These are phyloP conservation scores for Meteorus cinctellus DNA, from an alignment of 2,888 invertebrate genomes.

Conservation along the genomic window DNA sequence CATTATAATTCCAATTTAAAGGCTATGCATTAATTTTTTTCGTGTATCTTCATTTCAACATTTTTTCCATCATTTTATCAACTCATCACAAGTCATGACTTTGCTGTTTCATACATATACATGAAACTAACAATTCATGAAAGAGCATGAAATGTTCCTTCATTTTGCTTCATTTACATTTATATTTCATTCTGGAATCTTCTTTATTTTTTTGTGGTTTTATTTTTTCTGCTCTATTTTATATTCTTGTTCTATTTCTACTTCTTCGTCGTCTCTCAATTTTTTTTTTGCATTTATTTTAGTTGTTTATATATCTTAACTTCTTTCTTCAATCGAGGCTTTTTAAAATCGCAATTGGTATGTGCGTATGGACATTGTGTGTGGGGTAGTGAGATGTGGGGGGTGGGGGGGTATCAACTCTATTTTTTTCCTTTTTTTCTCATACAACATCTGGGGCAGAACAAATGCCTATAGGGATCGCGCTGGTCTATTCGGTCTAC, in stretches of 20 bases:
- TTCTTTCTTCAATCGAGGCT: background rate
- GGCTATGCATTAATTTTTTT: background rate
- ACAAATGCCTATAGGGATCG: conserved; percentile 40
- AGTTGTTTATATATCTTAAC: background rate
- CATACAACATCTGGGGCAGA: conserved; percentile 40
- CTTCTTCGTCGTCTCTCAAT: background rate
- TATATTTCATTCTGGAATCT: background rate
- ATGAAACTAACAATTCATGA: background rate
- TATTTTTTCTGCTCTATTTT: too few relatives aligned
- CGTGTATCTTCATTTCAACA: background rate
- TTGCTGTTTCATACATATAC: background rate
- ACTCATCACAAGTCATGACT: background rate
- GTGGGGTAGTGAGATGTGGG: background rate
- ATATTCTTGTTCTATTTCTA: too few relatives aligned
- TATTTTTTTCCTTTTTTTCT: background rate
- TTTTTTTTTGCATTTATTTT: background rate
- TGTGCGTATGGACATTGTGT: background rate
- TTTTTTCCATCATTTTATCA: background rate
- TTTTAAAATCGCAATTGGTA: background rate
- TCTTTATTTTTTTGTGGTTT: background rate
- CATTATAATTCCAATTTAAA: background rate
- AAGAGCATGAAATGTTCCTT: background rate
- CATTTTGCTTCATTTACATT: background rate
- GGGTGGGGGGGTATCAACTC: background rate
- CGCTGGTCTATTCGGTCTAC: conserved; percentile 41